phyloP scores from a whole-genome alignment of 2,888 invertebrate species.

The Nemoura dubitans region DNA sequence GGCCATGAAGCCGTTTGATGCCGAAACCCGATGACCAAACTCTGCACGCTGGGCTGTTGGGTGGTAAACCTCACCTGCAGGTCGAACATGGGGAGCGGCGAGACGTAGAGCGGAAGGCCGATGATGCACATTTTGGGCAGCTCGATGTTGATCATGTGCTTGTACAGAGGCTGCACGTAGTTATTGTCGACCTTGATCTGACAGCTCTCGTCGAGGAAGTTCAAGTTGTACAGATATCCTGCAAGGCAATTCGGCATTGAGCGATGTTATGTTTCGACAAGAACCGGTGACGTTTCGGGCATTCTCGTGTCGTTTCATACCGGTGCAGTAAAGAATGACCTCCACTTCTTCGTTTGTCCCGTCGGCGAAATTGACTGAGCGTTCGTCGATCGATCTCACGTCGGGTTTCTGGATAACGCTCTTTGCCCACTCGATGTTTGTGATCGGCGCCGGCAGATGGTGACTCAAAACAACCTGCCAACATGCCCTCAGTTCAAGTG shows the following conservation, averaged over 20 bases:
- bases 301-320: too few species aligned
- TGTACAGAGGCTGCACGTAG: slow-evolving; percentile 83
- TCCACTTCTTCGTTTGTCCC: slow-evolving; percentile 65
- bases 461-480: slow-evolving; percentile 18
- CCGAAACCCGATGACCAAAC: too few species aligned
- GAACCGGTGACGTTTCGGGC: too few species aligned
- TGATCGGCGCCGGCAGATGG: slow-evolving; percentile 24
- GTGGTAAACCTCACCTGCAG: too few species aligned
- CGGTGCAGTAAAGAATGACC: slow-evolving; percentile 82
- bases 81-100: slow-evolving; percentile 87
- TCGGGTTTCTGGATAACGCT: slow-evolving; percentile 34
- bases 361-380: neutral
- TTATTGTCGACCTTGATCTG: slow-evolving; percentile 78
- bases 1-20: too few species aligned
- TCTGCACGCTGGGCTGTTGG: too few species aligned
- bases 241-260: too few species aligned
- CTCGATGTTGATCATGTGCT: slow-evolving; percentile 83
- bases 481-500: too few species aligned
- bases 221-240: slow-evolving; percentile 81
- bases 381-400: neutral
- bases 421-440: slow-evolving; percentile 33
- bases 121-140: slow-evolving; percentile 84
- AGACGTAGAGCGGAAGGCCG: slow-evolving; percentile 83
- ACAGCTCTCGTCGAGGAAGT: slow-evolving; percentile 76
- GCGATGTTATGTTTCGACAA: slow-evolving; percentile 32